These are phyloP conservation scores for Drosophila aldrichi DNA, from an alignment of 2,888 invertebrate species.

Conservation along the genomic window DNA sequence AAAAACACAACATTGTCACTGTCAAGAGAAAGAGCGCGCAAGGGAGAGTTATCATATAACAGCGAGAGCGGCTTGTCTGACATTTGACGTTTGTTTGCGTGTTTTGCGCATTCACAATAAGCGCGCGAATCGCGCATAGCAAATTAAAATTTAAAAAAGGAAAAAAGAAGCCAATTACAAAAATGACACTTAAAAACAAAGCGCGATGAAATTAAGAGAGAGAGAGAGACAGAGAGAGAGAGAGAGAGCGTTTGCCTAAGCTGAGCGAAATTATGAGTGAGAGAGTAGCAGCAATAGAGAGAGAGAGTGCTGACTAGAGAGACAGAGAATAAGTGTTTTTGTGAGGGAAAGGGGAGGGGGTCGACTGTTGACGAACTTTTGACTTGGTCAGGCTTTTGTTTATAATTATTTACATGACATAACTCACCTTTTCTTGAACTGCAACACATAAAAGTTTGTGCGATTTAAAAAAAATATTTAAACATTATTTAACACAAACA, in stretches of 20 bases:
- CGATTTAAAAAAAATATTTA: conserved; percentile 65
- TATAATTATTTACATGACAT: conserved; percentile 47
- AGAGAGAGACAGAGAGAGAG: conserved; percentile 36
- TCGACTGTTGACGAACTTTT: conserved; percentile 61
- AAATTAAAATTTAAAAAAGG: conserved; percentile 62
- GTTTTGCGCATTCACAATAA: conserved; percentile 73
- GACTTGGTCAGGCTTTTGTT: conserved; percentile 53
- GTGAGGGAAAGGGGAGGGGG: not conserved
- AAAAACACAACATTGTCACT: conserved; percentile 8
- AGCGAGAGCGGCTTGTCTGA: conserved; percentile 60
- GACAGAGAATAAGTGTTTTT: conserved; percentile 10
- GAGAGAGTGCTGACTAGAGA: conserved; percentile 12
- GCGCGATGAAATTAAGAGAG: conserved; percentile 39
- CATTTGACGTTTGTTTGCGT: conserved; percentile 73
- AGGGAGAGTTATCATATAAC: conserved; percentile 25
- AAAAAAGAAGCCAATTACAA: conserved; percentile 40
- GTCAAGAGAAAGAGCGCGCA: conserved; percentile 6
- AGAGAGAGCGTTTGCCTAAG: conserved; percentile 14
- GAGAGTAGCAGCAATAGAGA: not conserved
- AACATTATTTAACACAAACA: conserved; percentile 77
- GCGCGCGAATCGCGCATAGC: conserved; percentile 76
- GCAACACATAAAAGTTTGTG: conserved; percentile 55
- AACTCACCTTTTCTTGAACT: conserved; percentile 64
- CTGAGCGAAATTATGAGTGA: conserved; percentile 7
- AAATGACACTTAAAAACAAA: conserved; percentile 49